Percentiles rank a stretch among this genome's conserved stretches.
Conservation (phyloP, 2,113 vertebrate genomes). For the Hyperopisus bebe region DNA sequence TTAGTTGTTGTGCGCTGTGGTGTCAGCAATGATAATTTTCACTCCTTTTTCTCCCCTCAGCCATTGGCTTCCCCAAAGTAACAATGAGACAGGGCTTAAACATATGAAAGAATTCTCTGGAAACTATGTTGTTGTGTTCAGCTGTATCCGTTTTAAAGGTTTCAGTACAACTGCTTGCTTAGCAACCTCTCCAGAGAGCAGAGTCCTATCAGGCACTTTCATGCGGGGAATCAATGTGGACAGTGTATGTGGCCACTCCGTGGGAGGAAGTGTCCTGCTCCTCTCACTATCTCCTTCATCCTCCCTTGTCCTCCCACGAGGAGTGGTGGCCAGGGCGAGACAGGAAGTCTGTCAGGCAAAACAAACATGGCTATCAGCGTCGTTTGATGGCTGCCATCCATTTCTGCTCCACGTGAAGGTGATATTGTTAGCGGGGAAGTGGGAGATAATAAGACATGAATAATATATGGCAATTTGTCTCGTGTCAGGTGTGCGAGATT, state of each 20-base stretch:
- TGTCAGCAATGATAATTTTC: no score
- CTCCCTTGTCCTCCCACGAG: not conserved
- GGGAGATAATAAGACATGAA: slow-evolving; percentile 19
- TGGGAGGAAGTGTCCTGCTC: not conserved
- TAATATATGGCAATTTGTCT: not conserved
- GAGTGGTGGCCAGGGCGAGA: not conserved
- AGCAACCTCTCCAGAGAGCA: not conserved
- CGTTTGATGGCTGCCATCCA: slow-evolving; percentile 24
- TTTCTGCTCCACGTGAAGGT: slow-evolving; percentile 27
- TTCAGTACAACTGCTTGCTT: not conserved
- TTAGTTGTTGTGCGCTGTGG: no score
- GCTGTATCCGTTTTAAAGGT: not conserved
- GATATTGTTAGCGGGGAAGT: slow-evolving; percentile 22
- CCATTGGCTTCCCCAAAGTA: not conserved
- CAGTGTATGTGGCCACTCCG: not conserved
- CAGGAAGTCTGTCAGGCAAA: slow-evolving; percentile 2
- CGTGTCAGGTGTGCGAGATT: slow-evolving; percentile 1
- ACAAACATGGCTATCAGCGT: slow-evolving; percentile 5
- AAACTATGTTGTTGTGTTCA: not conserved
- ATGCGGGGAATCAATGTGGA: not conserved
- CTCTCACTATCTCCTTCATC: not conserved
- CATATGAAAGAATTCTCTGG: not conserved
- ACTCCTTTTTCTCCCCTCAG: not conserved
- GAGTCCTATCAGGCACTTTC: not conserved
- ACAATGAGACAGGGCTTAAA: not conserved